Conservation (phyloP, 2,113 vertebrate species). For the Syngnathus scovelli region DNA sequence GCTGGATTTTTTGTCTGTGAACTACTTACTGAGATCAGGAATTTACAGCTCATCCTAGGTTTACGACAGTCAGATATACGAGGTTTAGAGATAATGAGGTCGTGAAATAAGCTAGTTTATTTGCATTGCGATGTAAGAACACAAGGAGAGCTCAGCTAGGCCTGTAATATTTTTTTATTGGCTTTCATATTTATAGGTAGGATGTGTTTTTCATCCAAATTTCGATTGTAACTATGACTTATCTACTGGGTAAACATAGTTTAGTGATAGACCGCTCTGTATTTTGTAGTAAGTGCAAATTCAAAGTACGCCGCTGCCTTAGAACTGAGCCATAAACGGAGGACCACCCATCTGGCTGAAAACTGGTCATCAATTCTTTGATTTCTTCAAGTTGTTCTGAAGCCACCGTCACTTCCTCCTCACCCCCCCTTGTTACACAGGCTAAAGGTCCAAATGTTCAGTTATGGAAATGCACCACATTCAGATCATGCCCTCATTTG, state of each 20-base stretch:
- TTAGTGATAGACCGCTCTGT: not conserved
- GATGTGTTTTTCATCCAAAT: not conserved
- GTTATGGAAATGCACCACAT: slow-evolving; percentile 36
- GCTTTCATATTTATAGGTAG: not conserved
- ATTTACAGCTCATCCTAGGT: not conserved
- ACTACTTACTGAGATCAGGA: not conserved
- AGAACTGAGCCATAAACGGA: not conserved
- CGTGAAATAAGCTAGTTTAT: too few species aligned
- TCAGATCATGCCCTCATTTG: slow-evolving; percentile 32
- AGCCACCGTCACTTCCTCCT: slow-evolving; percentile 13
- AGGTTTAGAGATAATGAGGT: too few species aligned
- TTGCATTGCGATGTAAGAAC: too few species aligned
- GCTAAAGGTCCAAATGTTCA: slow-evolving; percentile 43
- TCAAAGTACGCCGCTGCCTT: not conserved
- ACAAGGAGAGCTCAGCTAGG: too few species aligned
- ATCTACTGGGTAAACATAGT: not conserved
- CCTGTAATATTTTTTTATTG: too few species aligned
- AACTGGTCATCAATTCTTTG: not conserved
- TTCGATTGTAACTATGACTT: not conserved
- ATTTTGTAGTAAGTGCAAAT: too few species aligned
- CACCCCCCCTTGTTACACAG: not conserved
- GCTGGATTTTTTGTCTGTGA: not conserved
- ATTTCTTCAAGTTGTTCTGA: not conserved
- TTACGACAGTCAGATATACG: not conserved
- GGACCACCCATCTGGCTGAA: not conserved